Percentiles rank a stretch among this genome's conserved stretches.
Evolutionary conservation across 2,797 vertebrate species (phyloP).

Genomic region (Microchirus variegatus): DNA sequence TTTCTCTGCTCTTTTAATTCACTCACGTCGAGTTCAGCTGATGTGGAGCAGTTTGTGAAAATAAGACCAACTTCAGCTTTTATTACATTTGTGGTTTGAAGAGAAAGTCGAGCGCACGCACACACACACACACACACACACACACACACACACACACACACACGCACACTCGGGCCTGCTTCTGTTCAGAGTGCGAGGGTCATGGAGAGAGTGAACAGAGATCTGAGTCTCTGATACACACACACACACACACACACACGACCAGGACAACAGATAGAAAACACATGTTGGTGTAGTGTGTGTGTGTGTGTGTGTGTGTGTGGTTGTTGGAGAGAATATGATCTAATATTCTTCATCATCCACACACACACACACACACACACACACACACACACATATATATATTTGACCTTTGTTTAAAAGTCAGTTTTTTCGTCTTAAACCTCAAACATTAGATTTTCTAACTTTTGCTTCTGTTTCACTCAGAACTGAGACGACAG

Average conservation of each 20-base stretch:
- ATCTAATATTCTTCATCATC: no score
- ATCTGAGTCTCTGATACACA: conserved; percentile 42
- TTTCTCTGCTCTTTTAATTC: neutral
- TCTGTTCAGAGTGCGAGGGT: conserved; percentile 43
- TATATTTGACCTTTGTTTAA: neutral
- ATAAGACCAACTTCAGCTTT: neutral
- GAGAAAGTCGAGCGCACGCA: neutral
- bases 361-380: no score
- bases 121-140: neutral
- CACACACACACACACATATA: no score
- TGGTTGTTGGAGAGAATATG: neutral
- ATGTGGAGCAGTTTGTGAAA: neutral
- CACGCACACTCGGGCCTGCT: conserved; percentile 23
- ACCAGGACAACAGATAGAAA: conserved; percentile 50
- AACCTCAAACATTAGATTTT: no score
- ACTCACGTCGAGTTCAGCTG: neutral
- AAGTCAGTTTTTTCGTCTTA: no score
- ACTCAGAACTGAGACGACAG: no score
- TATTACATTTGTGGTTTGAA: conserved; percentile 14
- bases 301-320: neutral
- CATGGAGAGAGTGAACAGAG: conserved; percentile 39
- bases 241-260: conserved; percentile 4
- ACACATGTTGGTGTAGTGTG: conserved; percentile 34
- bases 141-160: neutral
- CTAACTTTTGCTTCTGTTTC: no score